Conservation (phyloP, 2,113 vertebrate species). For the Equus przewalskii region DNA sequence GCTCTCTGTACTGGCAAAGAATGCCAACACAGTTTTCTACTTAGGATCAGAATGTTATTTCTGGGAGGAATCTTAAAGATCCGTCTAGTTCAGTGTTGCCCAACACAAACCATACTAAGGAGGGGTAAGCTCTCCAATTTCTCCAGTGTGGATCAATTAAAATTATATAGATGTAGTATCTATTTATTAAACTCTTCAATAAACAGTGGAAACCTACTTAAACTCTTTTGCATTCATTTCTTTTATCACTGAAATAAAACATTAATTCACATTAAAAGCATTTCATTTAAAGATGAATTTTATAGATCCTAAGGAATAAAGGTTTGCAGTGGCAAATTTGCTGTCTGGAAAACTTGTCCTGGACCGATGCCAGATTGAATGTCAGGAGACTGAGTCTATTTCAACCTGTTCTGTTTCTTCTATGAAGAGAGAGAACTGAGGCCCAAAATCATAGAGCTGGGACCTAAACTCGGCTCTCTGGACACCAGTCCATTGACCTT, state of each 20-base stretch:
- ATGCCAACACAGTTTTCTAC: constrained; percentile 49
- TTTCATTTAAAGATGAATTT: constrained; percentile 73
- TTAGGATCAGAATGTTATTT: constrained; percentile 55
- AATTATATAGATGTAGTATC: constrained; percentile 70
- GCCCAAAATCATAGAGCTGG: neutral
- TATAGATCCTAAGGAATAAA: constrained; percentile 67
- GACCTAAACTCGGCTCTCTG: constrained; percentile 25
- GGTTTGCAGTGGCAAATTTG: constrained; percentile 37
- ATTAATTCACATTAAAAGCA: constrained; percentile 71
- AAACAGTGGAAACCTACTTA: constrained; percentile 65
- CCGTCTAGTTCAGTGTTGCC: constrained; percentile 54
- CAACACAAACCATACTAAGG: constrained; percentile 56
- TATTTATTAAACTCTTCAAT: constrained; percentile 76
- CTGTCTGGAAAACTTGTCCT: constrained; percentile 41
- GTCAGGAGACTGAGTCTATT: constrained; percentile 35
- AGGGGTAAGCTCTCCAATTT: constrained; percentile 28
- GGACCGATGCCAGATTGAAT: constrained; percentile 30
- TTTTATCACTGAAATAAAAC: constrained; percentile 71
- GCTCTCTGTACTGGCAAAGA: constrained; percentile 35
- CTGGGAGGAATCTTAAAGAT: constrained; percentile 50
- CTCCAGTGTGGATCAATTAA: constrained; percentile 64
- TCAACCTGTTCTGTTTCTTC: constrained; percentile 31
- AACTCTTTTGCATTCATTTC: constrained; percentile 56
- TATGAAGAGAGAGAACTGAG: neutral
- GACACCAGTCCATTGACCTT: neutral